These are phyloP conservation scores for Nyctibius grandis DNA, from an alignment of 2,797 vertebrate genomes.

Conservation along the genomic window DNA sequence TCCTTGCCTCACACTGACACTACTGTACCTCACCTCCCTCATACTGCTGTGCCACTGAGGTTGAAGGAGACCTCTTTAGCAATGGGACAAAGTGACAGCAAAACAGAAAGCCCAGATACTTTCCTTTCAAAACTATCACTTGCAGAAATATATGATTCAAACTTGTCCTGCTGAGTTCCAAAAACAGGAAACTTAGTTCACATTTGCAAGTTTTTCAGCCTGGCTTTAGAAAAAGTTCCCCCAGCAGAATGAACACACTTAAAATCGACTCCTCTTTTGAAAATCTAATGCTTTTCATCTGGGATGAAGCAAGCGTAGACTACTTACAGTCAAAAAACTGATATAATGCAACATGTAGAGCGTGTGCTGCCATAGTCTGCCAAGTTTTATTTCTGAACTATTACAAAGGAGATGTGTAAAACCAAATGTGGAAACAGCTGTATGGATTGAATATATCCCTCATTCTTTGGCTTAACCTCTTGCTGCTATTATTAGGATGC, in stretches of 20 bases:
- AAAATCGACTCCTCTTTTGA: constrained; percentile 52
- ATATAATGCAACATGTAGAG: neutral
- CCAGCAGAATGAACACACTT: constrained; percentile 47
- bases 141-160: constrained; percentile 59
- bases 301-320: constrained; percentile 53
- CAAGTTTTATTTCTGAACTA: neutral
- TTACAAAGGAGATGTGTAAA: neutral
- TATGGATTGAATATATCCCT: neutral
- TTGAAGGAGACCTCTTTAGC: constrained; percentile 63
- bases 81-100: constrained; percentile 31
- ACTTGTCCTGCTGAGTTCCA: constrained; percentile 60
- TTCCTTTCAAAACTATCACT: constrained; percentile 25
- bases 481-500: neutral
- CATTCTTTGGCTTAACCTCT: neutral
- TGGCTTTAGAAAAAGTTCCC: constrained; percentile 63
- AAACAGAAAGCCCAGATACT: constrained; percentile 12
- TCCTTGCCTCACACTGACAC: neutral
- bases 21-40: neutral
- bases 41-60: neutral
- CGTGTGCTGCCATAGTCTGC: rapidly evolving
- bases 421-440: neutral
- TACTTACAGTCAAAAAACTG: constrained; percentile 54
- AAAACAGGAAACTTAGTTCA: constrained; percentile 49
- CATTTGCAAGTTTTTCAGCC: constrained; percentile 56
- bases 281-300: constrained; percentile 61